Percentiles rank a stretch among this genome's conserved stretches.
Evolutionary conservation across 2,113 vertebrate genomes (phyloP).

Genomic region (Vireo altiloquus): DNA sequence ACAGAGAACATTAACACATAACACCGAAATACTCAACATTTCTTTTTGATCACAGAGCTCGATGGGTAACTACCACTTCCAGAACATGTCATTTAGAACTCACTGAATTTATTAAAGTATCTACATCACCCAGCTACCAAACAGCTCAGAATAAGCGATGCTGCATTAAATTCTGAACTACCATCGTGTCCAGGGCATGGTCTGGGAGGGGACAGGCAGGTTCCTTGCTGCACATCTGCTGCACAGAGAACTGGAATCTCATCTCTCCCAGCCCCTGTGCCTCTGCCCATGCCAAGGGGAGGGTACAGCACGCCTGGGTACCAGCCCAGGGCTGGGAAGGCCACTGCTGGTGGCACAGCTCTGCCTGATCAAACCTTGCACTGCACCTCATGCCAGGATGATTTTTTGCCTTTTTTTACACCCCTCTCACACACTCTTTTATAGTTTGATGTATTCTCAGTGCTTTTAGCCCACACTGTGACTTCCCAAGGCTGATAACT

Average conservation of each 20-base stretch:
- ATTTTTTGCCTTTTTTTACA: too few relatives aligned
- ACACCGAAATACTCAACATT: neutral
- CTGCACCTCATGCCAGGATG: neutral
- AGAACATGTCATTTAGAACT: neutral
- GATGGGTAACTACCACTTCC: neutral
- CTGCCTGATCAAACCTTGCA: neutral
- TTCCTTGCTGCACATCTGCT: neutral
- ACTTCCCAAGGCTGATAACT: too few relatives aligned
- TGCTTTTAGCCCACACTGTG: too few relatives aligned
- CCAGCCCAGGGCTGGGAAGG: neutral
- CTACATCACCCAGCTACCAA: neutral
- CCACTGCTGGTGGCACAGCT: neutral
- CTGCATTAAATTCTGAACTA: neutral
- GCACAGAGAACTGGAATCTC: neutral
- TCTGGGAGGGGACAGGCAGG: neutral
- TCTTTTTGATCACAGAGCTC: neutral
- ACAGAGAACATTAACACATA: neutral
- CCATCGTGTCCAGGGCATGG: fast-evolving
- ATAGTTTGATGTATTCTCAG: too few relatives aligned
- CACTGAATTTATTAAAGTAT: neutral
- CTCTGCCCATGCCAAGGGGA: neutral
- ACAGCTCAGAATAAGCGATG: neutral
- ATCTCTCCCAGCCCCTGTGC: fast-evolving
- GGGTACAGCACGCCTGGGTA: fast-evolving
- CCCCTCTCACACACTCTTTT: too few relatives aligned